A percentile compares a stretch with the other conserved stretches of the same genome.
phyloP scores from a whole-genome alignment of 1,140 invertebrate genomes.

The Agrypnia vestita region DNA sequence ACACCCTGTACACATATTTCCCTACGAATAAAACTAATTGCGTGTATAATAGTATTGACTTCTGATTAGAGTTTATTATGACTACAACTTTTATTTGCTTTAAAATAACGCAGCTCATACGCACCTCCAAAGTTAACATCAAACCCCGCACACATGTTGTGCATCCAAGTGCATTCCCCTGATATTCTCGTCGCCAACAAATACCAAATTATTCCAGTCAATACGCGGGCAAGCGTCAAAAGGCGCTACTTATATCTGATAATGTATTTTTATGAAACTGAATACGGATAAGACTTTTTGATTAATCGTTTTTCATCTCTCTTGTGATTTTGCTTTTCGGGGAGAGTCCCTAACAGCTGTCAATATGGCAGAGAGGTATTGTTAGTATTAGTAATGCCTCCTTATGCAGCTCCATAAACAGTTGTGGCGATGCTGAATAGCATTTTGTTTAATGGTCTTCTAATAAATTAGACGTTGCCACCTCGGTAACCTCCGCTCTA shows the following conservation, averaged over 20 bases:
- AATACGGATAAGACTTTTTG: neutral
- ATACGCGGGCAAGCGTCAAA: neutral
- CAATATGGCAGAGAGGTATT: conserved; percentile 7
- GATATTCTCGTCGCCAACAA: neutral
- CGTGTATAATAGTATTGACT: no score
- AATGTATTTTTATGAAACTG: neutral
- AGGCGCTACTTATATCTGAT: neutral
- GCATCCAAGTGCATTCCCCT: conserved; percentile 4
- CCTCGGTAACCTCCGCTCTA: neutral
- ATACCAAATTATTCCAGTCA: no score
- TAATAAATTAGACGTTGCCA: conserved; percentile 1
- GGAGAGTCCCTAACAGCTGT: neutral
- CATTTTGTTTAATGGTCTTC: conserved; percentile 17
- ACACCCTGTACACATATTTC: no score
- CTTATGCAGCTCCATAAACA: conserved; percentile 9
- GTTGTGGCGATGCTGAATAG: neutral
- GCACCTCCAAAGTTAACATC: no score
- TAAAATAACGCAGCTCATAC: no score
- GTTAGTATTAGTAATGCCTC: conserved; percentile 7
- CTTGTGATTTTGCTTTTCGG: neutral
- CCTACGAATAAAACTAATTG: no score
- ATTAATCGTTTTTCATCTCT: neutral
- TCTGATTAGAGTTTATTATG: no score
- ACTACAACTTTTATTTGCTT: no score
- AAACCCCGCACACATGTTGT: no score